A percentile compares a stretch with the other conserved stretches of the same genome.
Evolutionary conservation across 64 coral and sea anemone genomes (phyloP).

Genomic region (Montipora capricornis): DNA sequence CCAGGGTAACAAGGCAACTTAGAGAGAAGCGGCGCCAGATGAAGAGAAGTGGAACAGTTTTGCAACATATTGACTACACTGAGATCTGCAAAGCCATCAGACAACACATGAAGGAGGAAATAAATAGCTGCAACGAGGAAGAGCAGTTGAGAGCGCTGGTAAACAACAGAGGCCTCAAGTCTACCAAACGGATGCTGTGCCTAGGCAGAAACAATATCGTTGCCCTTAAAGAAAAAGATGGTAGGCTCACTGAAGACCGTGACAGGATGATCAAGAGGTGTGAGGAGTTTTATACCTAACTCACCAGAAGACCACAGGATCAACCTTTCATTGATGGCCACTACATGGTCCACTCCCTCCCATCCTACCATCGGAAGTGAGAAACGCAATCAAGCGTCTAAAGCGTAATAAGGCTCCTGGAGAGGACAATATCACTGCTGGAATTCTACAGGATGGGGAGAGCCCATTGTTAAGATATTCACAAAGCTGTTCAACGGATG

Average conservation of each 20-base stretch:
- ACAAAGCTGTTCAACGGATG: constrained; percentile 2
- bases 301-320: background rate
- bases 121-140: background rate
- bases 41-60: background rate
- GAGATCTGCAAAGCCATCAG: background rate
- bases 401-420: constrained; percentile 19
- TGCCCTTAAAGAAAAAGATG: background rate
- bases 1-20: too few species aligned
- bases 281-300: background rate
- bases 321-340: background rate
- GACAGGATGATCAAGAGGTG: background rate
- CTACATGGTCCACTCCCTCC: background rate
- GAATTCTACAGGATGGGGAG: background rate
- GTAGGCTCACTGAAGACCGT: background rate
- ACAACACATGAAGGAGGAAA: background rate
- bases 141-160: background rate
- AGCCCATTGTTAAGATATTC: background rate
- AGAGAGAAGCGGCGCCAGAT: too few species aligned
- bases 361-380: background rate
- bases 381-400: constrained; percentile 3
- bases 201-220: constrained; percentile 5
- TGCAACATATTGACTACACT: background rate
- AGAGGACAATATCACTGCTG: constrained; percentile 17
- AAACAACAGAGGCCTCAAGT: background rate
- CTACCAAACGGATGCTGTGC: background rate